Evolutionary conservation across 1,140 invertebrate genomes (phyloP), one percentile per base, ranked within the genome.

Genomic region (Drosophila insularis): DNA sequence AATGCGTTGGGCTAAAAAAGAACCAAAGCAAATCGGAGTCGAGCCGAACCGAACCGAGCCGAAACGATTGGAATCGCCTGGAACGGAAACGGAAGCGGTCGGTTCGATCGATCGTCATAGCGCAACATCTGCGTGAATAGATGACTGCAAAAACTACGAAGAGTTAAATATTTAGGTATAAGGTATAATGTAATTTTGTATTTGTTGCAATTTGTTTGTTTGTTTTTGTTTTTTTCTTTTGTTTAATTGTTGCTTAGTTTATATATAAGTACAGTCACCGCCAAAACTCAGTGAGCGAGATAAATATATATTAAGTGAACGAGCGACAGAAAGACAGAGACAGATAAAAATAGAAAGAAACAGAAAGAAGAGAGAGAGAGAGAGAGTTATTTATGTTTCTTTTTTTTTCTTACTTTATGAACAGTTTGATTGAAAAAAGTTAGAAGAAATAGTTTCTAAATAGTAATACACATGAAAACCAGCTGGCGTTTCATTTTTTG

Each of bases 11-110:
- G 73, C 61, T 68, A 66, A 67, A 65, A 63, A 79, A 64, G 69
- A 76, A 89, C 82, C 69, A 80, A 82, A 89, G 69, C 64, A 80
- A 77, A 80, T 79, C 72, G 63, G 63, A 73, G 63, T 63, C 60
- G 67, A 70, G 17, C 37, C 74, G 68, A 64, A 74, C 46, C 55
- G 68, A 70, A 40, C 68, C 46, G 59, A 54, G 63, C 54, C 55
- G 68, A 37, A 37, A 11, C 35, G 35, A 10, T 19, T 19, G 7
- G 17, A 37, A 37, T 37, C 35, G 35, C 35, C 43, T 19, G 43
- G 17, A 50, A 50, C 19, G 43, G 43, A 4, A 50, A 50, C 17
- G 19, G 43, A 19, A 50, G 8, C 43, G 7, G 32, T 8, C 32
- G 43, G 43, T 50, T 50, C 43, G 43, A 19, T 50, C 43, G 43